Evolutionary conservation across 2,888 invertebrate species (phyloP), one percentile per base, ranked within the genome.

Genomic region (Troglohyphantes excavatus): DNA sequence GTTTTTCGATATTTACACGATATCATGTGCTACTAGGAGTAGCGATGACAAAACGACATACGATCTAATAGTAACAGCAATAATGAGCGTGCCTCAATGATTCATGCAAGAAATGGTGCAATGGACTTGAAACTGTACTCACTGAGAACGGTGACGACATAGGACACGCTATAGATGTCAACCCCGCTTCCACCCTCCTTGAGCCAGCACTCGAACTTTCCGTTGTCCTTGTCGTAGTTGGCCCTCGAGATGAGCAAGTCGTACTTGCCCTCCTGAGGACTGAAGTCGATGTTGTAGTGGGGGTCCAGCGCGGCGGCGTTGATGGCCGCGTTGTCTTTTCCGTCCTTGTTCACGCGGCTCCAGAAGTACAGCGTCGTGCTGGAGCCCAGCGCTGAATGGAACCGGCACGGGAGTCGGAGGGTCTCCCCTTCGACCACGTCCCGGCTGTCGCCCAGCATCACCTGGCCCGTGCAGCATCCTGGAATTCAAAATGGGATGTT

Each of bases 251-350:
- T 97, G 93, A 96, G 95, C 92, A 98, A 95, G 94, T 98, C 98
- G 95, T 98, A 98, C 59, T 96, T 95, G 90, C 98, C 98, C 91
- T 96, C 95, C 88, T 95, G 95, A 63, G 97, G 97, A 91, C 96
- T 95, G 93, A 96, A 96, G 93, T 96, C 96, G 92, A 97, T 95
- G 93, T 96, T 96, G 95, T 98, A 98, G 94, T 97, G 96, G 91
- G 96, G 96, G 93, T 97, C 97, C 92, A 98, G 94, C 75, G 97
- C 96, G 81, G 96, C 96, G 92, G 95, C 95, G 90, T 96, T 96
- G 93, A 98, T 96, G 92, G 98, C 98, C 79, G 97, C 98, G 93
- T 97, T 98, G 94, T 98, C 98, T 93, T 96, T 97, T 75, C 96
- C 96, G 92, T 96, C 96, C 92, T 90, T 83, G 81, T 91, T 92